These are phyloP conservation scores for Spinus pinus DNA, from an alignment of 2,797 vertebrate genomes.

Conservation along the genomic window DNA sequence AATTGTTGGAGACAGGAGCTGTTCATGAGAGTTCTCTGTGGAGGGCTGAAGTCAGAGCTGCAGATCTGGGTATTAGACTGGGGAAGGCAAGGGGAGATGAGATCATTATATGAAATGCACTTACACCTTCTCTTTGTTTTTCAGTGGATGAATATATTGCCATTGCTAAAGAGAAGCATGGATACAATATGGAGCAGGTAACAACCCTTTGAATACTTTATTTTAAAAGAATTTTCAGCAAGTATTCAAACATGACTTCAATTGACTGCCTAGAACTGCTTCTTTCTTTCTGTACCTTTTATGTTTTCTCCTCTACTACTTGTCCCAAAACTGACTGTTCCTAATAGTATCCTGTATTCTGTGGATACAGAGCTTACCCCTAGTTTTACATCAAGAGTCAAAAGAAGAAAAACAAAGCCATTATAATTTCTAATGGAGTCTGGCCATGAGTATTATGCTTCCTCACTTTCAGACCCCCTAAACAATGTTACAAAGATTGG, in stretches of 20 bases:
- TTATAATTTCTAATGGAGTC: neutral
- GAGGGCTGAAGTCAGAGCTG: neutral
- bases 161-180: constrained; percentile 95
- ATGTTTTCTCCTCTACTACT: neutral
- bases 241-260: neutral
- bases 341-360: neutral
- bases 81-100: neutral
- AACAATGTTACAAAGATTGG: neutral
- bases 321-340: neutral
- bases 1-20: neutral
- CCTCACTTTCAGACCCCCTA: neutral
- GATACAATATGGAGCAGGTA: constrained; percentile 98
- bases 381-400: neutral
- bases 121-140: constrained; percentile 18
- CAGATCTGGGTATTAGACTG: neutral
- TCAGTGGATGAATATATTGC: constrained; percentile 95
- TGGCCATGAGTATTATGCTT: neutral
- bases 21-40: neutral
- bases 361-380: neutral
- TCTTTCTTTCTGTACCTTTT: neutral
- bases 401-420: neutral
- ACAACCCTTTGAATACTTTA: neutral
- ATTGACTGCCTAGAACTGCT: neutral
- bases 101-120: neutral
- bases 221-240: neutral